A percentile compares a stretch with the other conserved stretches of the same genome.
Conservation (phyloP, 2,888 invertebrate species). For the Dinocampus coccinellae region DNA sequence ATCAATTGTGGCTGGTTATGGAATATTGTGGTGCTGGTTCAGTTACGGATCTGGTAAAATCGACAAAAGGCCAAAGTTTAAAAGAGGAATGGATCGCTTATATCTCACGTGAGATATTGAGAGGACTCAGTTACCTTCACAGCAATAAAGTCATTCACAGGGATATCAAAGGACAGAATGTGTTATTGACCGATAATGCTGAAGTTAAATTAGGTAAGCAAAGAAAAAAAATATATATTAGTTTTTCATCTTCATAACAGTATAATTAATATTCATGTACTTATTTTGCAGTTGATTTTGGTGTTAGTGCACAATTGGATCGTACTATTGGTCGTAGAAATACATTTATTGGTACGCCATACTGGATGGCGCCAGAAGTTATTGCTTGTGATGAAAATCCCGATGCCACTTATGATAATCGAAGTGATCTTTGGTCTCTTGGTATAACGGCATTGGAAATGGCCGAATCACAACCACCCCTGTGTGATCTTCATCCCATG, state of each 20-base stretch:
- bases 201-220: conserved; percentile 94
- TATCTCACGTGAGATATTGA: conserved; percentile 94
- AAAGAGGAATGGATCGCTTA: conserved; percentile 99
- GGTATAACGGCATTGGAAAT: conserved; percentile 99
- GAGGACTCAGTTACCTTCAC: conserved; percentile 97
- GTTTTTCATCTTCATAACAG: not conserved
- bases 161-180: conserved; percentile 99
- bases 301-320: conserved; percentile 98
- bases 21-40: conserved; percentile 99
- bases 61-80: conserved; percentile 96
- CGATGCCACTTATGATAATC: conserved; percentile 99
- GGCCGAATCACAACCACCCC: conserved; percentile 99
- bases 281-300: conserved; percentile 89
- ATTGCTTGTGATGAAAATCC: conserved; percentile 99
- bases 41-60: conserved; percentile 99
- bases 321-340: conserved; percentile 98
- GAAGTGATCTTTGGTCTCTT: conserved; percentile 91
- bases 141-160: conserved; percentile 99
- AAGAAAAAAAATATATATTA: no score
- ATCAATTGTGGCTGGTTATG: conserved; percentile 99
- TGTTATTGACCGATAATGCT: conserved; percentile 98
- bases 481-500: conserved; percentile 99
- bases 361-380: no score
- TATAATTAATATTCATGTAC: not conserved
- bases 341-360: conserved; percentile 99